Percentiles rank a stretch among this genome's conserved stretches.
phyloP scores from a whole-genome alignment of 2,113 vertebrate genomes.

The Chaetura pelagica region DNA sequence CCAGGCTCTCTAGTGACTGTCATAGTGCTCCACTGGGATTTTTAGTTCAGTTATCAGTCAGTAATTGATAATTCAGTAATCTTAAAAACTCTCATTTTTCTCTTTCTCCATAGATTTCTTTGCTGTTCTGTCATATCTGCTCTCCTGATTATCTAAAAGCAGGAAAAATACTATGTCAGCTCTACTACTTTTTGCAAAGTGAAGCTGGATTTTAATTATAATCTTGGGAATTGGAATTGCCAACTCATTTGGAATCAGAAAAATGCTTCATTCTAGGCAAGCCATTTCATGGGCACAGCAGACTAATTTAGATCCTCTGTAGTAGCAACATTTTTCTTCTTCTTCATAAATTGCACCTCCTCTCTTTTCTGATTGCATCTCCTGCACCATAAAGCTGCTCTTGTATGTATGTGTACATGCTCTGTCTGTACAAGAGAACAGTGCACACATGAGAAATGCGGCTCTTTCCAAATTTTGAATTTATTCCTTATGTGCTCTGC shows the following conservation, averaged over 20 bases:
- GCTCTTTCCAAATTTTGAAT: neutral
- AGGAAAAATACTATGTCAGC: neutral
- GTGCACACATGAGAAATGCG: neutral
- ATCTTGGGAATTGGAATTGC: neutral
- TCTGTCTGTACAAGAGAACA: neutral
- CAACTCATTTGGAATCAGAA: neutral
- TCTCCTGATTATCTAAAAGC: neutral
- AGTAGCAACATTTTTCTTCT: neutral
- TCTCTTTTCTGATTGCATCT: neutral
- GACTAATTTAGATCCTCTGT: neutral
- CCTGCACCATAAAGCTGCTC: neutral
- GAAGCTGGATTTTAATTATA: neutral
- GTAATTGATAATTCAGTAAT: neutral
- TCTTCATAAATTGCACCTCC: neutral
- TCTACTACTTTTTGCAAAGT: neutral
- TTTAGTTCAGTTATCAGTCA: neutral
- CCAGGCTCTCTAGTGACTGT: neutral
- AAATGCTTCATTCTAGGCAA: neutral
- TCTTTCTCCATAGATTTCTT: neutral
- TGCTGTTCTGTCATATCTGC: neutral
- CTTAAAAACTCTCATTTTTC: neutral
- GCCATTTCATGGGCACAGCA: neutral
- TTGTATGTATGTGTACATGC: rapidly evolving
- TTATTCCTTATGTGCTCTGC: neutral
- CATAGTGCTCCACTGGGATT: neutral